phyloP scores from a whole-genome alignment of 2,113 vertebrate genomes.

The Zosterops hypoxanthus region DNA sequence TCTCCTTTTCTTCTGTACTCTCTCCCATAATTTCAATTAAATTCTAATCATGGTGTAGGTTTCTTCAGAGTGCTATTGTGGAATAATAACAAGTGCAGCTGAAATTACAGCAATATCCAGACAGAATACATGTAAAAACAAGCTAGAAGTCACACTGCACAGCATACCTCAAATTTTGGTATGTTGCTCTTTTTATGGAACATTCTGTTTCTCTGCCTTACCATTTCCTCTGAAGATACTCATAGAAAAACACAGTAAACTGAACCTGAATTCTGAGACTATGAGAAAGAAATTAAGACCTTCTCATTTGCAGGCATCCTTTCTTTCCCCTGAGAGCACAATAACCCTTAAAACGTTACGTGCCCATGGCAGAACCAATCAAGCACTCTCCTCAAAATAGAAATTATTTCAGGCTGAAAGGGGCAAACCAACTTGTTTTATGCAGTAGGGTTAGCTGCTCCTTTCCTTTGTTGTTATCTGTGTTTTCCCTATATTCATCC shows the following conservation, averaged over 20 bases:
- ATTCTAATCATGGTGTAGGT: neutral
- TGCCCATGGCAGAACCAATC: accelerated
- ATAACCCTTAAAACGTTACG: neutral
- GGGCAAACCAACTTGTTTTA: neutral
- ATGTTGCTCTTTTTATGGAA: neutral
- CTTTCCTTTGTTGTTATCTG: neutral
- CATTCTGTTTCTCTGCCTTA: neutral
- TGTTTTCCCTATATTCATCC: neutral
- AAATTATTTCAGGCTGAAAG: neutral
- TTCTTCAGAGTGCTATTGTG: neutral
- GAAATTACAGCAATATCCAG: neutral
- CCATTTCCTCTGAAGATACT: neutral
- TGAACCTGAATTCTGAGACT: neutral
- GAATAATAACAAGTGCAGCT: neutral
- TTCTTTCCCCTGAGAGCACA: neutral
- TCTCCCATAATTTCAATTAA: neutral
- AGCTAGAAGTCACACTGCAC: neutral
- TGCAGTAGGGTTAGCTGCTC: neutral
- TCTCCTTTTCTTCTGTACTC: neutral
- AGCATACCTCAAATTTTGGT: neutral
- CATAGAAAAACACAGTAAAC: neutral
- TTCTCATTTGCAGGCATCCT: neutral
- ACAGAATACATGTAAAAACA: neutral
- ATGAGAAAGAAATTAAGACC: neutral
- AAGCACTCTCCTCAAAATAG: neutral